phyloP scores from a whole-genome alignment of 2,797 vertebrate species.

The Sus cebifrons region DNA sequence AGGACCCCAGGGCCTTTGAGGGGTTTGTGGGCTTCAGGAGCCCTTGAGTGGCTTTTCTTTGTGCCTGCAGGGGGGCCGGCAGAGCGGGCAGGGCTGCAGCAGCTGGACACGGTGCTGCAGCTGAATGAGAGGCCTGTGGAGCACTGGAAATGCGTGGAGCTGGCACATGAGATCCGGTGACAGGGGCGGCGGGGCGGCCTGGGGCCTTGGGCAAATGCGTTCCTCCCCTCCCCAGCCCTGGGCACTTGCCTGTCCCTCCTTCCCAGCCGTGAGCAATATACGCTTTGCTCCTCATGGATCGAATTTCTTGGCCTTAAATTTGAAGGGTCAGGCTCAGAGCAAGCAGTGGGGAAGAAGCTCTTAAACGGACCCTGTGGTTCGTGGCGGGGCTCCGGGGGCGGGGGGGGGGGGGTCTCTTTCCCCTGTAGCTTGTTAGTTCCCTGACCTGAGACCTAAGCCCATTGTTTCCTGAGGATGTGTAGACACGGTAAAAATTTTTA shows the following conservation, averaged over 20 bases:
- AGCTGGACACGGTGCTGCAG: constrained; percentile 95
- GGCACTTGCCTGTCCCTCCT: neutral
- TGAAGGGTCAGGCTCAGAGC: constrained; percentile 59
- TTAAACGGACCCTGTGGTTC: neutral
- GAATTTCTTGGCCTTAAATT: constrained; percentile 61
- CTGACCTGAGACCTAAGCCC: constrained; percentile 22
- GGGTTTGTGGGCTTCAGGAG: neutral
- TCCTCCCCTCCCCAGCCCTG: neutral
- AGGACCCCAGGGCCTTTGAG: neutral
- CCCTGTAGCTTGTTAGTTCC: constrained; percentile 39
- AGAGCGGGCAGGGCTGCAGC: constrained; percentile 96
- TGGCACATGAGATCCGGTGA: constrained; percentile 97
- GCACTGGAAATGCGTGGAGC: constrained; percentile 97
- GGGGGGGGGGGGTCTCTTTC: neutral
- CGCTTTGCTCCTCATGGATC: constrained; percentile 43
- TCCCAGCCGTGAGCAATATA: constrained; percentile 63
- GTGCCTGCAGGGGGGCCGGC: constrained; percentile 94
- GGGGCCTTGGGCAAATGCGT: neutral
- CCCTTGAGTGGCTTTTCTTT: constrained; percentile 29
- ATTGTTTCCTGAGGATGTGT: neutral
- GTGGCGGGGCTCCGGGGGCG: neutral
- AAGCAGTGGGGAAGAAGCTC: constrained; percentile 21
- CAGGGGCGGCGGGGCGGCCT: neutral
- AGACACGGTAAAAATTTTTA: neutral
- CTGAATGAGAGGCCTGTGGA: constrained; percentile 96